A percentile compares a stretch with the other conserved stretches of the same genome.
Evolutionary conservation across 2,888 invertebrate genomes (phyloP).

Genomic region (Caenorhabditis afra): DNA sequence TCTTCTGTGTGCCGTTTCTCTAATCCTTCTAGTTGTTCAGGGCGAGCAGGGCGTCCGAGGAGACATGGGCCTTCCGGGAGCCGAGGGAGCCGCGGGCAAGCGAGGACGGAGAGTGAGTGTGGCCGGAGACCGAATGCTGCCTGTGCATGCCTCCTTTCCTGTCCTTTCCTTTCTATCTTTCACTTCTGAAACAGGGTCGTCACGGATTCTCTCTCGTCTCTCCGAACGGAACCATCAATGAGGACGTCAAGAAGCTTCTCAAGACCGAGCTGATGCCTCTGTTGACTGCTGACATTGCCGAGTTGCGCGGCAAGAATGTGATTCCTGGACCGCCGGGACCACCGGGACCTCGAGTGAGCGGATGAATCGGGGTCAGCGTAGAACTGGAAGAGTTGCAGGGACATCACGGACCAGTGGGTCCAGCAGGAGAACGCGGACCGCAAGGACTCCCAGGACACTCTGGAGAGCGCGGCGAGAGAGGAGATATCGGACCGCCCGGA

Average conservation of each 20-base stretch:
- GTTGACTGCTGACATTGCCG: constrained; percentile 66
- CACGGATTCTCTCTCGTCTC: constrained; percentile 50
- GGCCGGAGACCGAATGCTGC: constrained; percentile 15
- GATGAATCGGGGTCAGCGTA: not conserved
- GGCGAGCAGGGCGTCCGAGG: constrained; percentile 75
- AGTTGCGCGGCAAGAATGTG: constrained; percentile 60
- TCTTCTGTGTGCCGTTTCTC: constrained; percentile 31
- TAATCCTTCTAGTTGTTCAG: constrained; percentile 61
- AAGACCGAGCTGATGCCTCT: constrained; percentile 65
- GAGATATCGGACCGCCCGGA: constrained; percentile 78
- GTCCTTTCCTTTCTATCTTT: constrained; percentile 48
- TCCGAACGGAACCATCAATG: constrained; percentile 48
- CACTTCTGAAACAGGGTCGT: constrained; percentile 42
- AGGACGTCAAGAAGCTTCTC: constrained; percentile 52
- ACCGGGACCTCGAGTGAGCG: constrained; percentile 68
- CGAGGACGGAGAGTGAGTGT: constrained; percentile 73
- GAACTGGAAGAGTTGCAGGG: constrained; percentile 18
- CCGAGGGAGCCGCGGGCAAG: constrained; percentile 76
- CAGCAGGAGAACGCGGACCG: constrained; percentile 69
- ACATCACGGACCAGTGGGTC: constrained; percentile 56
- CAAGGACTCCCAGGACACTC: constrained; percentile 77
- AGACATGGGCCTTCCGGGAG: constrained; percentile 74
- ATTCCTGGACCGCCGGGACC: constrained; percentile 72
- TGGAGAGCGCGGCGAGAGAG: constrained; percentile 78
- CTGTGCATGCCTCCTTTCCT: constrained; percentile 27